Evolutionary conservation across 2,888 invertebrate genomes (phyloP).

Genomic region (Tromatobia lineatoria): DNA sequence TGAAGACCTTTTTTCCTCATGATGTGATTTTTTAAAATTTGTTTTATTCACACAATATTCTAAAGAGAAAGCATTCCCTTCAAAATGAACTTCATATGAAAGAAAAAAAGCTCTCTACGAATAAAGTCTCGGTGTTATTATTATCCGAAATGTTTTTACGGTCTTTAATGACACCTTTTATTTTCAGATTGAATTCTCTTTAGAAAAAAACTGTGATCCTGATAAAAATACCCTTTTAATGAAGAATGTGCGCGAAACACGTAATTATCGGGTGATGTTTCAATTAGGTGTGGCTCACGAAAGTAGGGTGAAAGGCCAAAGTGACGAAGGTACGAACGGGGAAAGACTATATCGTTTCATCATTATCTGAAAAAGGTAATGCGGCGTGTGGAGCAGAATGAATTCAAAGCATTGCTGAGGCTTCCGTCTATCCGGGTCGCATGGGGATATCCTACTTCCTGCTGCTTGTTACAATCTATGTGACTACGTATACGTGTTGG

Average conservation of each 20-base stretch:
- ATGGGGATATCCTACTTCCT: slow-evolving; percentile 9
- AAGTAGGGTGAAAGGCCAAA: not conserved
- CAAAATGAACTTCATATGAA: too few species aligned
- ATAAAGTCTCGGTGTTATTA: too few species aligned
- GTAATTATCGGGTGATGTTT: slow-evolving; percentile 1
- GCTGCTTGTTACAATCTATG: slow-evolving; percentile 16
- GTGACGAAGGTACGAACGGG: not conserved
- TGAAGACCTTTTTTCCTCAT: too few species aligned
- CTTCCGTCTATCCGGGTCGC: not conserved
- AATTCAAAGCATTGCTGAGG: slow-evolving; percentile 37
- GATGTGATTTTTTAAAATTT: too few species aligned
- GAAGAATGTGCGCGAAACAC: not conserved
- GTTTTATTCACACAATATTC: too few species aligned
- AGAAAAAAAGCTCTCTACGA: too few species aligned
- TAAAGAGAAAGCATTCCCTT: too few species aligned
- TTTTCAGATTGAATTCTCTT: too few species aligned
- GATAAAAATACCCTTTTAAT: not conserved
- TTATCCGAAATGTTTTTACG: too few species aligned
- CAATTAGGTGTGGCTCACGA: not conserved
- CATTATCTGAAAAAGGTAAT: slow-evolving; percentile 9
- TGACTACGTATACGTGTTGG: not conserved
- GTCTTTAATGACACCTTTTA: too few species aligned
- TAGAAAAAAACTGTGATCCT: too few species aligned
- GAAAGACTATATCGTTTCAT: not conserved
- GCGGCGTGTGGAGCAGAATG: not conserved